Evolutionary conservation across 1,140 invertebrate genomes (phyloP), one percentile per base, ranked within the genome.

Genomic region (Nasonia giraulti): DNA sequence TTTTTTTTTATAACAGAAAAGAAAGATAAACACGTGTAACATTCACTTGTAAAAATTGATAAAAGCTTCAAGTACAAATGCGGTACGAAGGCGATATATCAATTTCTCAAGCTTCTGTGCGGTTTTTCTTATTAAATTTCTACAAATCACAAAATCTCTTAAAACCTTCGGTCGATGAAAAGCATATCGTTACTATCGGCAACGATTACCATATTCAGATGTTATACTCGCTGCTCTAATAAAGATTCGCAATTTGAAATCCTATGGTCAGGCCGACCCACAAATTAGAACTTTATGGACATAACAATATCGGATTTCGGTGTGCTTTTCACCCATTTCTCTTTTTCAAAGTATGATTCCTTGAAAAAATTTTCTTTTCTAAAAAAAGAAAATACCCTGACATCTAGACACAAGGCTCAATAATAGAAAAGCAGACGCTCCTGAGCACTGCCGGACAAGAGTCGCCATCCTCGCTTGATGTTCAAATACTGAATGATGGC

Each of bases 401-500:
- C 86, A 86, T 85, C 86, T 84, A 23, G 14, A 69, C 12, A 8
- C 0, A 12, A 86, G 44, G 73, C 78, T 95, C 94, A 98, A 93
- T 97, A 97, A 92, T 97, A 97, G 94, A 97, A 97, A 82, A 97
- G 93, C 87, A 97, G 94, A 89, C 97, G 95, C 91, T 98, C 97
- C 89, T 97, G 97, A 83, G 97, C 96, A 85, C 95, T 96, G 68
- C 96, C 95, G 8, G 96, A 97, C n/a, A 98, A 93, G 87, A 97
- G 93, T 87, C 96, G 95, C 97, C 97, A 98, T 83, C 97, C 97
- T 86, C 97, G 95, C 90, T 98, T 98, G 87, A 98, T 97, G 90
- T 96, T 97, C 89, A 98, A 93, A 93, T 98, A 98, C 93, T 98
- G 97, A 86, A 98, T 95, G 62, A 98, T 95, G 14, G 97, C 97